A percentile compares a stretch with the other conserved stretches of the same genome.
phyloP scores from a whole-genome alignment of 2,888 invertebrate genomes.

The Boloria euphrosyne region DNA sequence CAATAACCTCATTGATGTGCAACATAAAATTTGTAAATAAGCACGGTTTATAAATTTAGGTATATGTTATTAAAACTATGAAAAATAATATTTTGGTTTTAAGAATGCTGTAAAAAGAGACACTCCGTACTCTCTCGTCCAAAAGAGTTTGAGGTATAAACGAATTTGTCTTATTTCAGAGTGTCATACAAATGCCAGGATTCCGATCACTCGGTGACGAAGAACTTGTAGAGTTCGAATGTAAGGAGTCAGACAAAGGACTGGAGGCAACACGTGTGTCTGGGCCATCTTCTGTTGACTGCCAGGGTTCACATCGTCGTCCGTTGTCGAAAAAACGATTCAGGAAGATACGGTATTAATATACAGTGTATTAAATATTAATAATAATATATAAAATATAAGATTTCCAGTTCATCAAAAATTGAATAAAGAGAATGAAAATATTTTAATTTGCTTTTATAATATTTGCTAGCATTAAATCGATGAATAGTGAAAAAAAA shows the following conservation, averaged over 20 bases:
- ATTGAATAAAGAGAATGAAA: too few relatives aligned
- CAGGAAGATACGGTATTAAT: conserved; percentile 89
- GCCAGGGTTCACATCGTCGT: conserved; percentile 91
- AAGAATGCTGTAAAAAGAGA: too few relatives aligned
- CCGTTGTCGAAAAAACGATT: conserved; percentile 91
- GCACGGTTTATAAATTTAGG: conserved; percentile 3
- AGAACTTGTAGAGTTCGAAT: conserved; percentile 94
- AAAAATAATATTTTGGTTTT: background rate
- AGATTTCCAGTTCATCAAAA: too few relatives aligned
- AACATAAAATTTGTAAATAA: conserved; percentile 20
- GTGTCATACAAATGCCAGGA: conserved; percentile 94
- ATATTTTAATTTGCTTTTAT: too few relatives aligned
- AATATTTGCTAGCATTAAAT: too few relatives aligned
- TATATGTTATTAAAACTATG: conserved; percentile 6
- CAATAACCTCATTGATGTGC: conserved; percentile 26
- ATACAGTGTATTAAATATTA: too few relatives aligned
- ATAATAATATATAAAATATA: too few relatives aligned
- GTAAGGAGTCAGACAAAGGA: conserved; percentile 91
- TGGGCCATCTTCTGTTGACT: conserved; percentile 89
- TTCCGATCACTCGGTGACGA: conserved; percentile 94
- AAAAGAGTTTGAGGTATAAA: background rate
- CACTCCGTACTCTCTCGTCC: background rate
- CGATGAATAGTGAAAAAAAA: too few relatives aligned
- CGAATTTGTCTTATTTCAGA: conserved; percentile 81
- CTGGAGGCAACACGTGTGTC: conserved; percentile 93